Conservation (phyloP, 2,888 invertebrate species). For the Pantelozetes paolii region DNA sequence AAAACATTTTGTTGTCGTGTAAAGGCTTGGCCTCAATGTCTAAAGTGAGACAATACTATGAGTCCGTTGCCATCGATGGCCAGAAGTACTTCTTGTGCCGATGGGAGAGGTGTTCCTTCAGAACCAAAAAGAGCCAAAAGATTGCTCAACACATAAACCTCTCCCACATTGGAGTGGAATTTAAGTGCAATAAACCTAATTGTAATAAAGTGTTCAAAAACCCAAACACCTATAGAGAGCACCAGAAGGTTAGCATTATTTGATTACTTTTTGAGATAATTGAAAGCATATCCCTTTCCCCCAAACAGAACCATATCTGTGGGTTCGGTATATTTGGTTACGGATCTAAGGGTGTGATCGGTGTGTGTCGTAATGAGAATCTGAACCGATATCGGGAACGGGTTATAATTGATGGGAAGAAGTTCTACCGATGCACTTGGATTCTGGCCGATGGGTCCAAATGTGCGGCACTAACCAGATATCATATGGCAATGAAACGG, state of each 20-base stretch:
- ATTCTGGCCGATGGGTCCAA: background rate
- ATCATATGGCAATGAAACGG: constrained; percentile 32
- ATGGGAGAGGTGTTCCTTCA: constrained; percentile 5
- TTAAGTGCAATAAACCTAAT: constrained; percentile 18
- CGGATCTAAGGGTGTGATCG: constrained; percentile 29
- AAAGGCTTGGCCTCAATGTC: constrained; percentile 23
- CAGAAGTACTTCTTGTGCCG: constrained; percentile 9
- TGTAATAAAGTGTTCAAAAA: constrained; percentile 32
- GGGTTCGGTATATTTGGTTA: constrained; percentile 31
- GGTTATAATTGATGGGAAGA: constrained; percentile 18
- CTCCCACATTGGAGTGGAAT: constrained; percentile 24
- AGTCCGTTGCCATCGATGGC: background rate
- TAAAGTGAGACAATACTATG: constrained; percentile 23
- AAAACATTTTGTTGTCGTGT: constrained; percentile 16
- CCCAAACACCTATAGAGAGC: constrained; percentile 16
- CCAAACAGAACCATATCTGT: constrained; percentile 18
- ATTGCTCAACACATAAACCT: constrained; percentile 33
- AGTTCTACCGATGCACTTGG: constrained; percentile 12
- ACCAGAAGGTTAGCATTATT: constrained; percentile 7
- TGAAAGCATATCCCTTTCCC: no score
- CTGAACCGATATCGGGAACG: constrained; percentile 20
- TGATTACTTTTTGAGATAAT: no score
- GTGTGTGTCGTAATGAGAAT: constrained; percentile 33
- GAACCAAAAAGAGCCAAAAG: constrained; percentile 15
- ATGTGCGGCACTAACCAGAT: background rate